These are phyloP conservation scores for Chamaetylas fuelleborni DNA, from an alignment of 2,113 vertebrate species.

Conservation along the genomic window DNA sequence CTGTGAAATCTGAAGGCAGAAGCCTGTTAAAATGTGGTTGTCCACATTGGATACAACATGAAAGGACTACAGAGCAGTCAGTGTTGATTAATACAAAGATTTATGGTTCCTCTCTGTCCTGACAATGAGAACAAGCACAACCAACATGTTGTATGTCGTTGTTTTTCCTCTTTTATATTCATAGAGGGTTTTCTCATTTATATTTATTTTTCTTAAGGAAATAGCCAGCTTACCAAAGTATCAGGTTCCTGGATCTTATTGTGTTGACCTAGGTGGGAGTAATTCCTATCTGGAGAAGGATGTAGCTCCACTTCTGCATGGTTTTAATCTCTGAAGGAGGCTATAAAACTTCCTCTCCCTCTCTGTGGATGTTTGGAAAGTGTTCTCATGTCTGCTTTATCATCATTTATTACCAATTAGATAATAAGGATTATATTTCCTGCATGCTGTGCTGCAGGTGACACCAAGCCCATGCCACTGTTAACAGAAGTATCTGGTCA, in stretches of 20 bases:
- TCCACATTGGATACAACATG: fast-evolving
- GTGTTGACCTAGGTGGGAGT: neutral
- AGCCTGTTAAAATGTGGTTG: neutral
- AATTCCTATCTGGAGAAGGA: neutral
- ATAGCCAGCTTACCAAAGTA: neutral
- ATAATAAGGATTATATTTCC: neutral
- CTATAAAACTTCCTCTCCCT: neutral
- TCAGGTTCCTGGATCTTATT: neutral
- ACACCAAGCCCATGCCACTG: neutral
- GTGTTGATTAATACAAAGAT: neutral
- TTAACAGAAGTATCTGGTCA: neutral
- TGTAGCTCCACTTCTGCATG: neutral
- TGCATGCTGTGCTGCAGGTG: neutral
- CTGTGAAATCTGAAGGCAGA: neutral
- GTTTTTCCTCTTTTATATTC: neutral
- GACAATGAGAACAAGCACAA: neutral
- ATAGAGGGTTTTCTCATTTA: neutral
- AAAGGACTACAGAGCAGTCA: neutral
- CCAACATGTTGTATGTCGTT: fast-evolving
- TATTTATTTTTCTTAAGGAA: neutral
- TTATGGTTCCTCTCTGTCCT: neutral
- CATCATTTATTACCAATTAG: neutral
- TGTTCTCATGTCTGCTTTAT: neutral
- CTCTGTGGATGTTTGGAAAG: neutral
- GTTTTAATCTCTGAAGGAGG: neutral